A percentile compares a stretch with the other conserved stretches of the same genome.
phyloP scores from a whole-genome alignment of 1,140 invertebrate genomes.

The Aradophagus sp. region DNA sequence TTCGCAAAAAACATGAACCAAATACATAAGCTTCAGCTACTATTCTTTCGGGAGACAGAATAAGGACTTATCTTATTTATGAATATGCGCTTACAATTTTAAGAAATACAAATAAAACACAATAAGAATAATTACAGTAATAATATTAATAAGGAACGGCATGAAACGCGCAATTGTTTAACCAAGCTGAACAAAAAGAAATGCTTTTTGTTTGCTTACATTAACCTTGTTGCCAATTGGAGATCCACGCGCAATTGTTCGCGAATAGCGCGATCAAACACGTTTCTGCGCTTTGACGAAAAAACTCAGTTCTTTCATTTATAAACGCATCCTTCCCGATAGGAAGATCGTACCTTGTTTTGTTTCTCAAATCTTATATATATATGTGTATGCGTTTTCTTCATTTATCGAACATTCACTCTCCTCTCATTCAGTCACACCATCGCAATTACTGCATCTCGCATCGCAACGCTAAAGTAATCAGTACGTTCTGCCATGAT shows the following conservation, averaged over 20 bases:
- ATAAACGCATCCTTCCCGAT: constrained; percentile 49
- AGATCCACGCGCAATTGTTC: constrained; percentile 11
- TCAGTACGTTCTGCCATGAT: constrained; percentile 67
- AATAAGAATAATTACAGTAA: too few relatives aligned
- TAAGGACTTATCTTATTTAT: constrained; percentile 38
- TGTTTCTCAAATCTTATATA: constrained; percentile 11
- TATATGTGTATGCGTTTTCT: too few relatives aligned
- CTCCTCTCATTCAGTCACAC: constrained; percentile 12
- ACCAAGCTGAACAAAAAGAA: constrained; percentile 13
- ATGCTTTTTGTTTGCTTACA: constrained; percentile 23
- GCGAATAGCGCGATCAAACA: constrained; percentile 16
- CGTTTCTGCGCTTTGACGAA: constrained; percentile 17
- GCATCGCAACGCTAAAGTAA: constrained; percentile 67
- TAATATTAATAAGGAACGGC: constrained; percentile 43
- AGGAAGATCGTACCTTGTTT: constrained; percentile 42
- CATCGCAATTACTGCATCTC: constrained; percentile 22
- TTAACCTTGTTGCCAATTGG: constrained; percentile 6
- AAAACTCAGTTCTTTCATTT: constrained; percentile 31
- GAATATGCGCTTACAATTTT: constrained; percentile 33
- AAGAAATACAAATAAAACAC: constrained; percentile 33
- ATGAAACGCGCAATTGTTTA: constrained; percentile 27
- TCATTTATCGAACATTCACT: constrained; percentile 19
- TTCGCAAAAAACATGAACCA: too few relatives aligned
- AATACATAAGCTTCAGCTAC: constrained; percentile 1
- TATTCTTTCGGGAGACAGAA: constrained; percentile 11